Evolutionary conservation across 2,113 vertebrate genomes (phyloP), one percentile per base, ranked within the genome.

Genomic region (Anarhynchus alexandrinus): DNA sequence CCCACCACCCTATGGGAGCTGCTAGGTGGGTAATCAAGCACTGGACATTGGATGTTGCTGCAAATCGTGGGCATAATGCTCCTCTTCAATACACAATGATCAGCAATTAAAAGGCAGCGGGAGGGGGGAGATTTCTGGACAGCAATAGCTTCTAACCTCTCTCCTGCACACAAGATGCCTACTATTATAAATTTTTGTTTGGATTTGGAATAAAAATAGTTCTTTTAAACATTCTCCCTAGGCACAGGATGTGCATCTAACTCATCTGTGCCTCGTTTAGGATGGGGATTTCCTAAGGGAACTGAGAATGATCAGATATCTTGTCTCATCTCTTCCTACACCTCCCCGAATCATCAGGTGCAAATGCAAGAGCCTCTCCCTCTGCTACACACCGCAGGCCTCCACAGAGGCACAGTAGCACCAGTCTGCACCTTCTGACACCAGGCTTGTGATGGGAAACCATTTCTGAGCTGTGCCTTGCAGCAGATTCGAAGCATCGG

Each of bases 321-420:
- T 82, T 58, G 13, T 54, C 54, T 84, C 29, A 1, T 71, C 52
- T 72, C 65, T 66, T 84, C 69, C 58, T 66, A 23, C 5, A 18
- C 23, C 20, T 67, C 59, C 26, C 47, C 36, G 58, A 67, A 80
- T 30, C 73, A 88, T 27, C 29, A 71, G 30, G 42, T 25, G 23
- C 38, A 82, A 92, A 57, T 0, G 1, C 67, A 72, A 57, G 32
- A 66, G 18, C 7, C 16, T 61, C 62, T 71, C 59, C 71, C 45
- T 61, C 54, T 70, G 45, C 1, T 3, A 57, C 55, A 74, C n/a
- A 47, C 36, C 0, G 1, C 0, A 0, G 57, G 36, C 15, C 59
- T 57, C 30, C 58, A n/a, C 0, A 0, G 42, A 52, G 71, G 64
- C 23, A 73, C 13, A 32, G 36, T 7, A 70, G 12, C 26, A 80